Evolutionary conservation across 2,113 vertebrate species (phyloP).

Genomic region (Psammodynastes pulverulentus): DNA sequence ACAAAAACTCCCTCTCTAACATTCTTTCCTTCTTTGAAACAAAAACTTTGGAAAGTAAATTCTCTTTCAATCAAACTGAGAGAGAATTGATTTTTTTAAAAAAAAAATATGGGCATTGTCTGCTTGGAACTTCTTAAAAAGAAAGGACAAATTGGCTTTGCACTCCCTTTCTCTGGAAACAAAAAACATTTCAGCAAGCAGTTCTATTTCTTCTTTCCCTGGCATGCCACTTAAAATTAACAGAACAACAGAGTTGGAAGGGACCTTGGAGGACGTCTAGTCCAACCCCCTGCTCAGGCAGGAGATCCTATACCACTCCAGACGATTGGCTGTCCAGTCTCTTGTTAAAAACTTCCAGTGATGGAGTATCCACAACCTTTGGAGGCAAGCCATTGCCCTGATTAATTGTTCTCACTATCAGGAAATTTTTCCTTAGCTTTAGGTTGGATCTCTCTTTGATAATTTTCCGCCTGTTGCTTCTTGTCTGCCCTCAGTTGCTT

Average conservation of each 20-base stretch:
- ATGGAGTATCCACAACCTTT: not conserved
- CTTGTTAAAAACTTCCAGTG: not conserved
- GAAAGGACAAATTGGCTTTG: not conserved
- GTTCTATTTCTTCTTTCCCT: not conserved
- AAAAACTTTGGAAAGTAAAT: not conserved
- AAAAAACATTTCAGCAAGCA: not conserved
- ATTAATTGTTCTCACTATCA: not conserved
- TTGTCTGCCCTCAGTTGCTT: not conserved
- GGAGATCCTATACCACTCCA: not conserved
- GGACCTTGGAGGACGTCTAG: not conserved
- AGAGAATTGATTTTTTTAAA: not conserved
- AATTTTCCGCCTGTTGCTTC: not conserved
- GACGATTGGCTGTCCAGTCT: not conserved
- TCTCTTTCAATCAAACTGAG: not conserved
- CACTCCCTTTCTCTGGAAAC: not conserved
- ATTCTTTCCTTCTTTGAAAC: not conserved
- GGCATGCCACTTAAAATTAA: not conserved
- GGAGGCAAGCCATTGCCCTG: not conserved
- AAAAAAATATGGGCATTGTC: not conserved
- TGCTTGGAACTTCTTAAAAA: not conserved
- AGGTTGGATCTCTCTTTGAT: not conserved
- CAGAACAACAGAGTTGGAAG: not conserved
- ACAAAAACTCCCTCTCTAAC: not conserved
- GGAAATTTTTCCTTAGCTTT: not conserved
- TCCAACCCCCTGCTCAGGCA: not conserved